Percentiles rank a stretch among this genome's conserved stretches.
These are phyloP conservation scores for Oreortyx pictus DNA, from an alignment of 2,797 vertebrate genomes.

Conservation along the genomic window DNA sequence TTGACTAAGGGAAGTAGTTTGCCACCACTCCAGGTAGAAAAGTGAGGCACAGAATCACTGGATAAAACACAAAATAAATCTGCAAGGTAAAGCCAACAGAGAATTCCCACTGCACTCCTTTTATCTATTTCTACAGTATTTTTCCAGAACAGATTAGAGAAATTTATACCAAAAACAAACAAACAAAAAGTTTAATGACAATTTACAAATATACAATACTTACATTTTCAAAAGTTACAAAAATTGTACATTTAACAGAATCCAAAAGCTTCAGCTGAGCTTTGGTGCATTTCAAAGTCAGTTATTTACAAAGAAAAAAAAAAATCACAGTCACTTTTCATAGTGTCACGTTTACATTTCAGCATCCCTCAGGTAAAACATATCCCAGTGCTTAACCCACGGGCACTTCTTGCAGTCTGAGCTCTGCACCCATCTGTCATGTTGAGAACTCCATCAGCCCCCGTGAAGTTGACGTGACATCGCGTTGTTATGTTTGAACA, in stretches of 20 bases:
- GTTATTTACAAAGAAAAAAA: constrained; percentile 56
- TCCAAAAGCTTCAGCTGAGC: constrained; percentile 5
- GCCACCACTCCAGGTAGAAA: neutral
- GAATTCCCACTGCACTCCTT: neutral
- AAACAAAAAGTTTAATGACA: constrained; percentile 54
- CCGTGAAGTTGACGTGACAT: constrained; percentile 36
- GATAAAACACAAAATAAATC: neutral
- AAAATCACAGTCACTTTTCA: constrained; percentile 54
- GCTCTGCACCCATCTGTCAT: constrained; percentile 36
- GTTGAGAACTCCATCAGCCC: constrained; percentile 30
- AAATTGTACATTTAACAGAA: neutral
- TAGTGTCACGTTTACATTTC: constrained; percentile 45
- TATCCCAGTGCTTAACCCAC: constrained; percentile 52
- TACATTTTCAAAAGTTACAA: constrained; percentile 57
- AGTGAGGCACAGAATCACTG: neutral
- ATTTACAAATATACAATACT: constrained; percentile 73
- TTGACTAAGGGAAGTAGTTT: neutral
- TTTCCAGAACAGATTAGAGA: constrained; percentile 14
- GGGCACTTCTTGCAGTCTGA: constrained; percentile 52
- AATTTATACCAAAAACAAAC: neutral
- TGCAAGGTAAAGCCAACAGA: neutral
- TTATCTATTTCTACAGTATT: neutral
- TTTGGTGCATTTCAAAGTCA: constrained; percentile 1
- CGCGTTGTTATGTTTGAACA: constrained; percentile 52
- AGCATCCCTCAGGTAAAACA: constrained; percentile 53